Percentiles rank a stretch among this genome's conserved stretches.
phyloP scores from a whole-genome alignment of 2,888 invertebrate species.

The Pristionchus exspectatus region DNA sequence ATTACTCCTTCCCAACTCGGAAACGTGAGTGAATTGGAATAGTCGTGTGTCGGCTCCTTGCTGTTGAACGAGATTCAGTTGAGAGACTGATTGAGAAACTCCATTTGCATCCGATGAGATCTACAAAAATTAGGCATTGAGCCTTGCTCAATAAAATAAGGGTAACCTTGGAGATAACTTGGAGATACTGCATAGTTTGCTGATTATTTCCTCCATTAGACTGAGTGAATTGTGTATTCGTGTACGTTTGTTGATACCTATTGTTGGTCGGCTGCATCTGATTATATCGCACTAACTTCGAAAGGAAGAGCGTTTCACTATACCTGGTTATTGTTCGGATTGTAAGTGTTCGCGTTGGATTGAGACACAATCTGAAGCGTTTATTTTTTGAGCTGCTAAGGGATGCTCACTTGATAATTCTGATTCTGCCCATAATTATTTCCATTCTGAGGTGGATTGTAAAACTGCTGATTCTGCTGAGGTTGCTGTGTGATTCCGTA shows the following conservation, averaged over 20 bases:
- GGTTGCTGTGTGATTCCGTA: slow-evolving; percentile 58
- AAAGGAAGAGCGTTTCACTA: neutral
- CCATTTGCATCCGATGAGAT: slow-evolving; percentile 64
- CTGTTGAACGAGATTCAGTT: slow-evolving; percentile 50
- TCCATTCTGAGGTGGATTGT: slow-evolving; percentile 4
- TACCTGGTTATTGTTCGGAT: slow-evolving; percentile 11
- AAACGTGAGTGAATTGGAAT: slow-evolving; percentile 69
- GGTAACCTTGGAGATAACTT: slow-evolving; percentile 40
- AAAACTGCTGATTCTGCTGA: slow-evolving; percentile 16
- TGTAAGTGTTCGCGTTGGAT: slow-evolving; percentile 27
- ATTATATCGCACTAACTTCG: neutral
- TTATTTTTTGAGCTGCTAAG: neutral
- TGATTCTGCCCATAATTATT: slow-evolving; percentile 28
- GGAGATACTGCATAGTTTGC: slow-evolving; percentile 34
- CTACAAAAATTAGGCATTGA: slow-evolving; percentile 56
- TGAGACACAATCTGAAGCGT: neutral
- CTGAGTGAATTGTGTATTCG: slow-evolving; percentile 2
- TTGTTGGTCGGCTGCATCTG: neutral
- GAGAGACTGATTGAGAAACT: slow-evolving; percentile 57
- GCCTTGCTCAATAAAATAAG: neutral
- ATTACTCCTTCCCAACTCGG: slow-evolving; percentile 64
- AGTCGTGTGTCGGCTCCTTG: slow-evolving; percentile 59
- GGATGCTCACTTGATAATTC: slow-evolving; percentile 8
- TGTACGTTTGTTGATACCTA: slow-evolving; percentile 1
- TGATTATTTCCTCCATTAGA: slow-evolving; percentile 33